Percentiles rank a stretch among this genome's conserved stretches.
Evolutionary conservation across 2,797 vertebrate species (phyloP).

Genomic region (Iguana delicatissima): DNA sequence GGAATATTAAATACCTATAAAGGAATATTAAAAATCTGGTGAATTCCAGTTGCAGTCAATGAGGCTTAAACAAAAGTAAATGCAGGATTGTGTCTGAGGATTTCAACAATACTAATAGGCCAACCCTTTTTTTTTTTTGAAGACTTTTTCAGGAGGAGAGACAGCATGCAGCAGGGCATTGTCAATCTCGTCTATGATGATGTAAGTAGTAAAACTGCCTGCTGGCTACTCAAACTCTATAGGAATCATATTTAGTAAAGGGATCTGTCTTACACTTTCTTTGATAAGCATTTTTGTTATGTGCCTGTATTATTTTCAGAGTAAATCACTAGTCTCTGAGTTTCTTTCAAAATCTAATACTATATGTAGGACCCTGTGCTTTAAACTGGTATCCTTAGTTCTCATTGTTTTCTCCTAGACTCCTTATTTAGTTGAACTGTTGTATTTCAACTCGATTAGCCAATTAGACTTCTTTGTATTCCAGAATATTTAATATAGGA

Average conservation of each 20-base stretch:
- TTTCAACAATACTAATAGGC: not conserved
- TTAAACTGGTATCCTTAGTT: not conserved
- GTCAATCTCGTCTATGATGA: conserved; percentile 92
- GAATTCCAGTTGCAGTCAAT: not conserved
- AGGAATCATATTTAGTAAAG: not conserved
- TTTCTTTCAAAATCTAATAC: not conserved
- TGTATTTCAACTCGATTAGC: not conserved
- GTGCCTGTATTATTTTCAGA: not conserved
- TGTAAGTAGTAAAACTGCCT: conserved; percentile 78
- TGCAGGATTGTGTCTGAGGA: not conserved
- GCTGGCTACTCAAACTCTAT: not conserved
- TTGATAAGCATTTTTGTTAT: not conserved
- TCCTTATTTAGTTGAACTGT: not conserved
- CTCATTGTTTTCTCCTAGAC: not conserved
- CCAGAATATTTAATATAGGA: not conserved
- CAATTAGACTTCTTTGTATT: not conserved
- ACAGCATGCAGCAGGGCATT: conserved; percentile 88
- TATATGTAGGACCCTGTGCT: not conserved
- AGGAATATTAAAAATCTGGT: not conserved
- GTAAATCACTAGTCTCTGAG: not conserved
- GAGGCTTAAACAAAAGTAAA: not conserved
- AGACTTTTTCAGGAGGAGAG: conserved; percentile 90
- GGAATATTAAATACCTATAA: not conserved
- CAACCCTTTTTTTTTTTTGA: conserved; percentile 45
- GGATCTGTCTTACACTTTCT: not conserved